These are phyloP conservation scores for Xestobium rufovillosum DNA, from an alignment of 2,888 invertebrate genomes.

Conservation along the genomic window DNA sequence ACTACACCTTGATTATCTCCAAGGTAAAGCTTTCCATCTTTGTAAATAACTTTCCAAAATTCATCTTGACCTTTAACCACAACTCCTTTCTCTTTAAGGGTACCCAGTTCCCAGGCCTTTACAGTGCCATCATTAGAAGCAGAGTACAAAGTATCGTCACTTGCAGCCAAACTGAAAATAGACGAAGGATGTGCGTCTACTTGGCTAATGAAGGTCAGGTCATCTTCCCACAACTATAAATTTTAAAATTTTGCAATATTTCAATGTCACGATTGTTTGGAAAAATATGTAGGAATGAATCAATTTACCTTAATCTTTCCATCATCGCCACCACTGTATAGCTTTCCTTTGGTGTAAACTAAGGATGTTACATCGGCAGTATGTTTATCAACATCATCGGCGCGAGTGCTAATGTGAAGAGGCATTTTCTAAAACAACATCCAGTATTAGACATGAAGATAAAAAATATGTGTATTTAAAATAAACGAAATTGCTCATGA, in stretches of 20 bases:
- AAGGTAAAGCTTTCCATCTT: slow-evolving; percentile 45
- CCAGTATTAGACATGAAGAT: too few relatives aligned
- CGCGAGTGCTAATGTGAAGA: slow-evolving; percentile 33
- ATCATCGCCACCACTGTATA: slow-evolving; percentile 47
- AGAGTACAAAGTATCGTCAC: slow-evolving; percentile 49
- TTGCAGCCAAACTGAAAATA: slow-evolving; percentile 53
- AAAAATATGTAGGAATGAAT: slow-evolving; percentile 5
- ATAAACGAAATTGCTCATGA: too few relatives aligned
- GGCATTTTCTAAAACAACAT: slow-evolving; percentile 32
- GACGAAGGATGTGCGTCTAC: slow-evolving; percentile 54
- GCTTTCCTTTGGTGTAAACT: slow-evolving; percentile 40
- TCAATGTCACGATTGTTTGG: slow-evolving; percentile 3
- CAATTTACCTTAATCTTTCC: slow-evolving; percentile 46
- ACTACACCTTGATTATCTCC: slow-evolving; percentile 59
- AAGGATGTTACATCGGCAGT: slow-evolving; percentile 42
- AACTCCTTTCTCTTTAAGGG: slow-evolving; percentile 36
- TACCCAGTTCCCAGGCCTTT: slow-evolving; percentile 50
- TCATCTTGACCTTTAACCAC: slow-evolving; percentile 39
- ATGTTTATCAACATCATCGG: slow-evolving; percentile 41
- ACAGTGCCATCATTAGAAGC: slow-evolving; percentile 58
- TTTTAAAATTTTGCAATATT: too few relatives aligned
- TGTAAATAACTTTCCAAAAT: slow-evolving; percentile 40
- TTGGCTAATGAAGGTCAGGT: slow-evolving; percentile 42
- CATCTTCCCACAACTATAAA: slow-evolving; percentile 44
- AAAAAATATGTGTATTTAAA: too few relatives aligned